phyloP scores from a whole-genome alignment of 2,113 vertebrate species.

The Monarcha castaneiventris region DNA sequence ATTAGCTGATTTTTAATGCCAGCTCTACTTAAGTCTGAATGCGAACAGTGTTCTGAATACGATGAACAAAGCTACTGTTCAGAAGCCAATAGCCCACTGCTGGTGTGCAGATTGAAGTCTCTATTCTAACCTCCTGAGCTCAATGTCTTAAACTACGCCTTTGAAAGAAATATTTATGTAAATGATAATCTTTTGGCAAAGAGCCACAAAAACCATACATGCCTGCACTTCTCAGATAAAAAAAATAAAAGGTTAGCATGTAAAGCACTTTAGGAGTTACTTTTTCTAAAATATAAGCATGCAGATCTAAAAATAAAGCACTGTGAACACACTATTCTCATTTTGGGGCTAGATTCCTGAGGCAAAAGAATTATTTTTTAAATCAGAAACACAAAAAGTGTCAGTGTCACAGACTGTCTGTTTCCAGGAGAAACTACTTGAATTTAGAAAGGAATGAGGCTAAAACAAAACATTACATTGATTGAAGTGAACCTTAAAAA shows the following conservation, averaged over 20 bases:
- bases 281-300: conserved; percentile 53
- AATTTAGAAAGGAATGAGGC: neutral
- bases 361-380: neutral
- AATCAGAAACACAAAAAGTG: neutral
- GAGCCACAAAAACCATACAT: conserved; percentile 53
- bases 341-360: conserved; percentile 12
- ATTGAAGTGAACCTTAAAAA: neutral
- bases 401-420: neutral
- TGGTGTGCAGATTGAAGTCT: conserved; percentile 69
- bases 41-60: conserved; percentile 55
- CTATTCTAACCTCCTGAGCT: conserved; percentile 63
- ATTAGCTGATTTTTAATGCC: conserved; percentile 69
- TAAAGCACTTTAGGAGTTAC: conserved; percentile 54
- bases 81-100: conserved; percentile 64
- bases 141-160: conserved; percentile 52
- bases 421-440: neutral
- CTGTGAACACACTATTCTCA: neutral
- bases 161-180: conserved; percentile 73
- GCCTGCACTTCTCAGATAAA: conserved; percentile 66
- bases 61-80: conserved; percentile 68
- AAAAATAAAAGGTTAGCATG: conserved; percentile 57
- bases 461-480: neutral
- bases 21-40: conserved; percentile 70
- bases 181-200: conserved; percentile 71
- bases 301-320: conserved; percentile 43